A percentile compares a stretch with the other conserved stretches of the same genome.
phyloP scores from a whole-genome alignment of 53 echinoderm and acorn worm species.

The Crossaster papposus region DNA sequence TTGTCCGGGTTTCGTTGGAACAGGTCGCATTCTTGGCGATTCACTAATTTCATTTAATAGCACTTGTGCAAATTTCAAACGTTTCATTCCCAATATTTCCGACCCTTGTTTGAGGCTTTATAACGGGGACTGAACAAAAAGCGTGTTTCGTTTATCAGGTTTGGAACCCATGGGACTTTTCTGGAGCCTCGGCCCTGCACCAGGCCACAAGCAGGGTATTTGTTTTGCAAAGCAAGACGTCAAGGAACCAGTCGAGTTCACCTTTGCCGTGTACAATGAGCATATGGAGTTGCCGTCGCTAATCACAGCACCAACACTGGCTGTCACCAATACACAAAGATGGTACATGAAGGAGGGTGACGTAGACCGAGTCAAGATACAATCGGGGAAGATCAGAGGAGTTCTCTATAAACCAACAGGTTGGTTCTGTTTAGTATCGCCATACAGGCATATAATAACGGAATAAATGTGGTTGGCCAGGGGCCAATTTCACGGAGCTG shows the following conservation, averaged over 20 bases:
- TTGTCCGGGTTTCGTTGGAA: too few species aligned
- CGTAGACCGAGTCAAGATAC: conserved; percentile 26
- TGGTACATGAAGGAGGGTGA: conserved; percentile 35
- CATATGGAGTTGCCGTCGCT: background rate
- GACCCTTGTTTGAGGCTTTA: background rate
- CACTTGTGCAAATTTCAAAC: background rate
- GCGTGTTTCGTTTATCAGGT: conserved; percentile 13
- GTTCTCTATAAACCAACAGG: conserved; percentile 42
- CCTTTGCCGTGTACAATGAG: conserved; percentile 19
- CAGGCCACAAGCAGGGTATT: conserved; percentile 28
- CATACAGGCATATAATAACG: too few species aligned
- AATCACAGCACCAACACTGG: background rate
- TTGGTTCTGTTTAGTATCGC: background rate
- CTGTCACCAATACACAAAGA: background rate
- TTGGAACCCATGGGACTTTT: conserved; percentile 48
- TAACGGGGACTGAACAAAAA: background rate
- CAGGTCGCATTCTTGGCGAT: too few species aligned
- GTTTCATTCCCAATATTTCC: background rate
- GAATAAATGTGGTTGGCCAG: too few species aligned
- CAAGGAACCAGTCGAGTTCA: conserved; percentile 15
- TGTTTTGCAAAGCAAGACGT: conserved; percentile 37
- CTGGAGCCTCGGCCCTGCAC: conserved; percentile 30
- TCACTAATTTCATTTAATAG: too few species aligned
- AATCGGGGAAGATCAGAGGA: conserved; percentile 40
- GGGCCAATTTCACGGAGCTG: too few species aligned